Conservation (phyloP, 2,113 vertebrate genomes). For the Notothenia coriiceps region DNA sequence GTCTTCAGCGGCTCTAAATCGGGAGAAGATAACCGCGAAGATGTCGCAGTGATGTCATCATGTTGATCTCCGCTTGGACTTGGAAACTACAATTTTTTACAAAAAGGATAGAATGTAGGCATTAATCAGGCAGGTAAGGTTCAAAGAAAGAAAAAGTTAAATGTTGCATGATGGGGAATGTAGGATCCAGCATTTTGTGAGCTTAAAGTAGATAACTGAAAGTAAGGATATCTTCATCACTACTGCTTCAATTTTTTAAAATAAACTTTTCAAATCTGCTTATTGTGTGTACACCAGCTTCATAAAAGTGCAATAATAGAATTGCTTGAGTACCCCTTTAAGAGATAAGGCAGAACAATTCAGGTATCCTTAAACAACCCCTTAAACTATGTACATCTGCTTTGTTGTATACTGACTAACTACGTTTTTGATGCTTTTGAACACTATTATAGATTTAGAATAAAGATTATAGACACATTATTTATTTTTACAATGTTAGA, state of each 20-base stretch:
- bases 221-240: background rate
- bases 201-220: too few species aligned
- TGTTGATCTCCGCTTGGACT: background rate
- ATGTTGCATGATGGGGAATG: background rate
- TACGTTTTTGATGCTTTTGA: too few species aligned
- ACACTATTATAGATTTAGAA: background rate
- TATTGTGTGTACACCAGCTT: background rate
- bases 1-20: background rate
- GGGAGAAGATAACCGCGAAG: background rate
- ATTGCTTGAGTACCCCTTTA: background rate
- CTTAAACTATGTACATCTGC: too few species aligned
- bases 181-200: background rate
- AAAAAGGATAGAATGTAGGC: background rate
- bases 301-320: background rate
- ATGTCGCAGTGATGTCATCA: background rate
- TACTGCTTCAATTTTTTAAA: background rate
- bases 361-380: background rate
- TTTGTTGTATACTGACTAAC: background rate
- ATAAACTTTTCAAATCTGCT: background rate
- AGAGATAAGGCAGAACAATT: background rate
- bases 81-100: background rate
- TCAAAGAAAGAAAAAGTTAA: background rate
- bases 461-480: background rate
- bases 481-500: background rate
- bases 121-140: background rate